Evolutionary conservation across 2,888 invertebrate species (phyloP).

Genomic region (Mythimna ferrago): DNA sequence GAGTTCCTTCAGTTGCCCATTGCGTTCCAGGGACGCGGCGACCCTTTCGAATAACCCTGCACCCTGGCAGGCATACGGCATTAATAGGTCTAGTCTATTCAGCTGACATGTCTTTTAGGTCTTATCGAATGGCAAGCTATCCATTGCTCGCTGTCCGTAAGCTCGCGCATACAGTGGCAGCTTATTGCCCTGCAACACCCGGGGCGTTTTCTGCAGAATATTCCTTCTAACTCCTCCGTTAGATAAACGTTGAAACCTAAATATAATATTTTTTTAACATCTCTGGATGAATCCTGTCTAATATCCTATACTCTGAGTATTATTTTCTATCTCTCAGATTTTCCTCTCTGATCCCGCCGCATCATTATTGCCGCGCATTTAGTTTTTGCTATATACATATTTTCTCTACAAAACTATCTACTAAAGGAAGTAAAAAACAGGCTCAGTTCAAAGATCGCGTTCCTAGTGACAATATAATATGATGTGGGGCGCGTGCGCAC

Average conservation of each 20-base stretch:
- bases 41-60: no score
- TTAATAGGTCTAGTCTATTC: no score
- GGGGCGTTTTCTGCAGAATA: no score
- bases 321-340: neutral
- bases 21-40: no score
- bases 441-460: constrained; percentile 21
- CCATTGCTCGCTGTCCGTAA: no score
- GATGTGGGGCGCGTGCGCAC: constrained; percentile 48
- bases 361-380: neutral
- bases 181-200: no score
- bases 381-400: neutral
- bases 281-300: neutral
- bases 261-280: neutral
- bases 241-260: neutral
- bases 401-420: neutral
- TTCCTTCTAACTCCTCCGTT: no score
- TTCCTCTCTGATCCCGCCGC: neutral
- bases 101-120: no score
- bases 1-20: no score
- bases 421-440: constrained; percentile 6
- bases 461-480: constrained; percentile 42
- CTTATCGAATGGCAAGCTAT: no score
- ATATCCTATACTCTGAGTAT: neutral
- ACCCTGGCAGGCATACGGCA: no score
- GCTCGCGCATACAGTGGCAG: no score